phyloP scores from a whole-genome alignment of 2,888 invertebrate genomes.

The Plagodis dolabraria region DNA sequence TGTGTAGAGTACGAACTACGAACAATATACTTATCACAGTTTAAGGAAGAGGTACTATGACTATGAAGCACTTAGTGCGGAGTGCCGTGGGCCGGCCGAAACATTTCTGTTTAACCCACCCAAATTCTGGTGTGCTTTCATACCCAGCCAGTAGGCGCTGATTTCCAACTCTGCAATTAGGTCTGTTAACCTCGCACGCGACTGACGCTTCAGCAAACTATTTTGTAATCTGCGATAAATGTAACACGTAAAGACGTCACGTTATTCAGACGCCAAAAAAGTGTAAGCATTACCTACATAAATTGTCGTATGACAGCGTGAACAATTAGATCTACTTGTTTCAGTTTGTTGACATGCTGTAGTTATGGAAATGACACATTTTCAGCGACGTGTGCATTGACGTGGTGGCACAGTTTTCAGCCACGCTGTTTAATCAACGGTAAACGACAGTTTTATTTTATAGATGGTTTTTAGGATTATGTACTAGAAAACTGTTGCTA shows the following conservation, averaged over 20 bases:
- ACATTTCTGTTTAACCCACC: constrained; percentile 11
- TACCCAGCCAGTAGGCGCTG: not conserved
- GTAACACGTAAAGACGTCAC: constrained; percentile 6
- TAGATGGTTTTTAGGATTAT: constrained; percentile 1
- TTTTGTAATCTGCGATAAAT: not conserved
- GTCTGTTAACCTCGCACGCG: constrained; percentile 7
- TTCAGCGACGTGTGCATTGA: constrained; percentile 36
- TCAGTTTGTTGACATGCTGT: constrained; percentile 41
- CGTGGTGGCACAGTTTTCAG: constrained; percentile 43
- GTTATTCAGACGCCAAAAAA: constrained; percentile 11
- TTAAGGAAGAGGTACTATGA: too few relatives aligned
- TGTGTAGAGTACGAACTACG: too few relatives aligned
- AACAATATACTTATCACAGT: too few relatives aligned
- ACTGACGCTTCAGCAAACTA: not conserved
- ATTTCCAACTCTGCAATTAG: constrained; percentile 10
- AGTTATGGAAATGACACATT: constrained; percentile 44
- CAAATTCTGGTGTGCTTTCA: constrained; percentile 8
- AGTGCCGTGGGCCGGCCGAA: not conserved
- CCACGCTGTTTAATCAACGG: constrained; percentile 35
- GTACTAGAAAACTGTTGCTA: too few relatives aligned
- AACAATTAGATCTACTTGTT: constrained; percentile 10
- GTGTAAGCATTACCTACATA: not conserved
- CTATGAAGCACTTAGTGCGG: not conserved
- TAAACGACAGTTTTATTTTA: constrained; percentile 40
- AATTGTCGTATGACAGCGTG: not conserved